These are phyloP conservation scores for Saturnia japonica DNA, from an alignment of 2,888 invertebrate species.

Conservation along the genomic window DNA sequence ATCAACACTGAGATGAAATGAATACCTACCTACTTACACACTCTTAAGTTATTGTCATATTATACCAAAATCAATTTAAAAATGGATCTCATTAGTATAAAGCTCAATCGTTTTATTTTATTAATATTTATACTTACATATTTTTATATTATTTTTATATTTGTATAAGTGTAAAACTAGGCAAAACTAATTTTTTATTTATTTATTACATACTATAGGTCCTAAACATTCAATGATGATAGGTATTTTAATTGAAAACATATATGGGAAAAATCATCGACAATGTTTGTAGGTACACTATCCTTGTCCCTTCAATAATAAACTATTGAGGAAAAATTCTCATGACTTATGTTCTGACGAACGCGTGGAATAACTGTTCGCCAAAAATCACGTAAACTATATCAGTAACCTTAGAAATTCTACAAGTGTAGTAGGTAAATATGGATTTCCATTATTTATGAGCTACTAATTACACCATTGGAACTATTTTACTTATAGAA, in stretches of 20 bases:
- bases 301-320: not conserved
- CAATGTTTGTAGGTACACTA: not conserved
- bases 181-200: too few species aligned
- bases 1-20: not conserved
- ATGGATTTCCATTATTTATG: not conserved
- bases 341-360: not conserved
- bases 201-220: too few species aligned
- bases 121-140: not conserved
- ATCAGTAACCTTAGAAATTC: not conserved
- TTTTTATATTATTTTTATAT: not conserved
- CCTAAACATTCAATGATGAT: not conserved
- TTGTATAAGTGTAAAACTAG: not conserved
- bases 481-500: not conserved
- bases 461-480: not conserved
- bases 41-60: not conserved
- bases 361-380: not conserved
- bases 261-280: not conserved
- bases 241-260: not conserved
- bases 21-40: too few species aligned
- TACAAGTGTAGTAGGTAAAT: not conserved
- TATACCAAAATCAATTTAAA: not conserved
- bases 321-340: not conserved
- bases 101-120: not conserved
- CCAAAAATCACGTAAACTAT: not conserved
- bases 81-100: conserved; percentile 11